A percentile compares a stretch with the other conserved stretches of the same genome.
phyloP scores from a whole-genome alignment of 2,113 vertebrate species.

The Origma solitaria region DNA sequence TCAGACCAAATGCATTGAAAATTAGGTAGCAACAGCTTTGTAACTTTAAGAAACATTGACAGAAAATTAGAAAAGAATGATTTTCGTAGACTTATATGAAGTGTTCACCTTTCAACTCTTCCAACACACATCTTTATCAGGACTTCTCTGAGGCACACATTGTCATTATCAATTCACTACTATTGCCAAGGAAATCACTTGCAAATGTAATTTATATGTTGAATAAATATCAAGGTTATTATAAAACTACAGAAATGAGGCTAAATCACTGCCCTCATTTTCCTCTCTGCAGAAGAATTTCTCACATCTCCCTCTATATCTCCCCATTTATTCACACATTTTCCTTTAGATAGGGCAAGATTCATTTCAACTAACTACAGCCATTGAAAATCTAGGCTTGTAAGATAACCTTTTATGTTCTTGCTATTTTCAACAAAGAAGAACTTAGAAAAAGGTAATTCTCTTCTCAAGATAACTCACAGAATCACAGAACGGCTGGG shows the following conservation, averaged over 20 bases:
- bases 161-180: background rate
- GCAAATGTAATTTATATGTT: background rate
- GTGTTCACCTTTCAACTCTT: background rate
- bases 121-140: background rate
- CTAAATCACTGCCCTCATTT: background rate
- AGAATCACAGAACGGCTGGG: background rate
- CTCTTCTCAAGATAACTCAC: background rate
- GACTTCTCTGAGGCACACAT: background rate
- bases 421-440: background rate
- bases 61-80: background rate
- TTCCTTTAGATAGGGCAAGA: background rate
- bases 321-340: background rate
- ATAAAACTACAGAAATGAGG: background rate
- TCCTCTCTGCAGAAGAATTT: background rate
- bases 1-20: background rate
- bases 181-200: background rate
- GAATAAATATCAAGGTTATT: conserved; percentile 18
- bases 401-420: background rate
- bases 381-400: background rate
- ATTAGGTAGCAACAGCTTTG: background rate
- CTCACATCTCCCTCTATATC: background rate
- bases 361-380: background rate
- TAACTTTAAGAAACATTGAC: background rate
- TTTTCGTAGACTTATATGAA: background rate
- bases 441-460: background rate